A percentile compares a stretch with the other conserved stretches of the same genome.
Conservation (phyloP, 2,113 vertebrate genomes). For the Lycaon pictus region DNA sequence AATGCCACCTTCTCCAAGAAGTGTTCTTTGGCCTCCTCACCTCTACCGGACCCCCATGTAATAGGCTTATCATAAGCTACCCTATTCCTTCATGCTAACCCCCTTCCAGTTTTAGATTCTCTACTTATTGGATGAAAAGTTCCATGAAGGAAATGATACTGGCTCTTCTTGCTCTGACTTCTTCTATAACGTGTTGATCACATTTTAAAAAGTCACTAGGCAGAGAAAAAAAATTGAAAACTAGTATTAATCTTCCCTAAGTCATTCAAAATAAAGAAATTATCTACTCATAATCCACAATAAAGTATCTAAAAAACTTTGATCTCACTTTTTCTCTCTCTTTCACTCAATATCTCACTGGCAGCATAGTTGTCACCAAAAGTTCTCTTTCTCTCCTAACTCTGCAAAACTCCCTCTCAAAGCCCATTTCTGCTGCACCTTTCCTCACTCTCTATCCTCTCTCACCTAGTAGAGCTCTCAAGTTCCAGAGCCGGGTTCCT, state of each 20-base stretch:
- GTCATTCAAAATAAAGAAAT: not conserved
- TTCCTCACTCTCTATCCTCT: not conserved
- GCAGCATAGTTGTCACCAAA: not conserved
- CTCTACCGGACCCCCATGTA: not conserved
- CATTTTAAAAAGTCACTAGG: not conserved
- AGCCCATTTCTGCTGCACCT: not conserved
- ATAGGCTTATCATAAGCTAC: not conserved
- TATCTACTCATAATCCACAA: not conserved
- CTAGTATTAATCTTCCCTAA: not conserved
- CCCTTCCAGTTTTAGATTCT: not conserved
- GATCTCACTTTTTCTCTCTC: not conserved
- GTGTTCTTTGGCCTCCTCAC: not conserved
- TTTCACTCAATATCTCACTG: not conserved
- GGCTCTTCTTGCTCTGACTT: not conserved
- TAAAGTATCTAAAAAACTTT: not conserved
- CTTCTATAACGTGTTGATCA: not conserved
- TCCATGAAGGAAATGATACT: not conserved
- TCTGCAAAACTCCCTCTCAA: not conserved
- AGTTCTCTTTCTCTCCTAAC: not conserved
- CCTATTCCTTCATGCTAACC: not conserved
- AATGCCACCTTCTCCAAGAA: not conserved
- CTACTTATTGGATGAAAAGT: not conserved
- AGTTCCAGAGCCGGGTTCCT: not conserved
- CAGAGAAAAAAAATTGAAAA: conserved; percentile 6
- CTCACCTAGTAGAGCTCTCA: not conserved